Evolutionary conservation across 2,113 vertebrate genomes (phyloP).

Genomic region (Sclerurus mexicanus): DNA sequence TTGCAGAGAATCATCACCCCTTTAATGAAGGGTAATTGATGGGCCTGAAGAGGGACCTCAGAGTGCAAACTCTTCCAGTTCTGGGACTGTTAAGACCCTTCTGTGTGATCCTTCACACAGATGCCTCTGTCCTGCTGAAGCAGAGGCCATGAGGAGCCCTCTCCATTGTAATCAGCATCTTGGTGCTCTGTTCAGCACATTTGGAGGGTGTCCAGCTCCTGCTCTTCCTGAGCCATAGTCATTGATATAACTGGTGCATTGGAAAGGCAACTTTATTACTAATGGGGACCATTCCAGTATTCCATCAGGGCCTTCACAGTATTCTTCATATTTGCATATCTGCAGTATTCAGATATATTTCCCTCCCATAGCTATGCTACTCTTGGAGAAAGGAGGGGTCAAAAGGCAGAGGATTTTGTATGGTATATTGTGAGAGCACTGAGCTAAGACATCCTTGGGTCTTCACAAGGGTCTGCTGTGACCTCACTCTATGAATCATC

Average conservation of each 20-base stretch:
- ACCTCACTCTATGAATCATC: neutral
- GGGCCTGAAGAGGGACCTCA: neutral
- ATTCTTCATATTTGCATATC: neutral
- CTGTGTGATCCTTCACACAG: slow-evolving; percentile 27
- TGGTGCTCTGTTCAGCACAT: neutral
- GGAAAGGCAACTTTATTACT: neutral
- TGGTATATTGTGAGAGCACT: neutral
- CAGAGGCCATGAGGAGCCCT: neutral
- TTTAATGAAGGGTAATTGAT: slow-evolving; percentile 29
- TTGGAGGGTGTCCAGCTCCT: slow-evolving; percentile 36
- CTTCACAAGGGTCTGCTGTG: neutral
- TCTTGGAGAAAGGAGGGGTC: neutral
- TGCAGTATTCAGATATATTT: neutral
- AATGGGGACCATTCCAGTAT: neutral
- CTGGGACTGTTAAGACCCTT: neutral
- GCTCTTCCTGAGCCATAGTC: neutral
- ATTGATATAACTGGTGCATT: neutral
- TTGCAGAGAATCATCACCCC: slow-evolving; percentile 1
- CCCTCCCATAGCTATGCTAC: neutral
- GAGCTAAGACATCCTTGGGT: neutral
- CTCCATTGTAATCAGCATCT: neutral
- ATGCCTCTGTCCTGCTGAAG: neutral
- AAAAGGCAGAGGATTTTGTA: neutral
- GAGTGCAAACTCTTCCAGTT: neutral
- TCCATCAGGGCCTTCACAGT: neutral